Evolutionary conservation across 2,113 vertebrate genomes (phyloP).

Genomic region (Callionymus lyra): DNA sequence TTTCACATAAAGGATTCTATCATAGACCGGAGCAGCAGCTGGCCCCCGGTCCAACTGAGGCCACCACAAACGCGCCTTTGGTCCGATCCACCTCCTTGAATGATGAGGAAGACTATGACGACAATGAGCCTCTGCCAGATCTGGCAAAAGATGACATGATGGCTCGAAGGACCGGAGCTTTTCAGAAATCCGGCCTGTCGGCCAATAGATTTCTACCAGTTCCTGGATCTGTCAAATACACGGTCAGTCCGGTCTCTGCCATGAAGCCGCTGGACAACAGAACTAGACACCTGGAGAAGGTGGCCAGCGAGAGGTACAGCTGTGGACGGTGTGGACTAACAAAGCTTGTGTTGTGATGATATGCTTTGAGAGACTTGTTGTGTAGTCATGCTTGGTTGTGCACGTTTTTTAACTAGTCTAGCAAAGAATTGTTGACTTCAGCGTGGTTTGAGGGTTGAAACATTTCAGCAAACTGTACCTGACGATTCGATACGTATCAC

Average conservation of each 20-base stretch:
- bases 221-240: conserved; percentile 50
- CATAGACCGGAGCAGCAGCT: conserved; percentile 46
- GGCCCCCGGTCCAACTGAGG: conserved; percentile 22
- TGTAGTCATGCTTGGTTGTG: too few relatives aligned
- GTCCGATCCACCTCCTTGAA: conserved; percentile 3
- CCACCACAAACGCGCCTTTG: not conserved
- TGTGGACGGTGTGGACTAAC: not conserved
- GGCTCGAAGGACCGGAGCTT: conserved; percentile 61
- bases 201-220: conserved; percentile 56
- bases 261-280: conserved; percentile 20
- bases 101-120: conserved; percentile 44
- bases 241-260: conserved; percentile 17
- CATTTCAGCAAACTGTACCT: too few relatives aligned
- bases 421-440: not conserved
- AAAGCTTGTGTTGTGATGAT: not conserved
- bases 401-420: conserved; percentile 14
- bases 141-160: conserved; percentile 74
- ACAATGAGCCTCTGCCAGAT: conserved; percentile 48
- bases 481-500: too few relatives aligned
- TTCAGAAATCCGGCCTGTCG: conserved; percentile 36
- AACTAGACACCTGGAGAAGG: conserved; percentile 22
- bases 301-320: conserved; percentile 50
- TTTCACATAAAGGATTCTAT: conserved; percentile 35
- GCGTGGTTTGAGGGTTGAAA: too few relatives aligned
- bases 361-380: too few relatives aligned